Base-by-base conservation (phyloP, 2,888 invertebrate species). In the Erynnis tages region DNA sequence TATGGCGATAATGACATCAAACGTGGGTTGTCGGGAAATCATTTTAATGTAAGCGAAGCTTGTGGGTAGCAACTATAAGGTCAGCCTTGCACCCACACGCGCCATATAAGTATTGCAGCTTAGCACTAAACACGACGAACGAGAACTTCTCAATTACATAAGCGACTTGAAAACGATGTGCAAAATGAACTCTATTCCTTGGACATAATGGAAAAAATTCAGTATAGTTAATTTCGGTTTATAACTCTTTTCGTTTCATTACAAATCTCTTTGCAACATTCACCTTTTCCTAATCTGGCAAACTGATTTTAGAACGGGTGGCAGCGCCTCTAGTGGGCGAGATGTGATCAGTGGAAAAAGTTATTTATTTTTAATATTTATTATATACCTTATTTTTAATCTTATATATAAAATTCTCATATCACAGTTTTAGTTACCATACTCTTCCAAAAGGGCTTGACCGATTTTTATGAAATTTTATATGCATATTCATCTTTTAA, bases 21-120 rank as follows among this genome's bases (percentile, higher is more conserved):
- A 74, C 73, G 86, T 86, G 78, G 86, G 84, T 72, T 69, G 81
- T 71, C 72, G 79, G 81, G 80, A 85, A 87, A 85, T 83, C 79
- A 82, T 81, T 79, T 79, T 75, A 84, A 85, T 82, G 79, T 77
- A 76, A 76, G 78, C 72, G 69, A 23, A 76, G 65, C 66, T 73
- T 75, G 88, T 89, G 86, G 88, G 84, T 72, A 76, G 88, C 74
- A 72, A 80, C 80, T 85, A 75, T 85, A 87, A 88, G 86, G 87
- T 87, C 86, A 88, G 76, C 88, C 88, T 88, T 88, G 89, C 88
- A 84, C 89, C 89, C 88, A 89, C 88, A 81, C 86, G 67, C 61
- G 66, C 86, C 86, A 76, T 88, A 74, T 85, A 84, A 67, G 79
- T 79, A 79, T 73, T 76, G 73, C 73, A 74, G 71, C 79, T 81